These are phyloP conservation scores for Chaenocephalus aceratus DNA, from an alignment of 2,113 vertebrate genomes.

Conservation along the genomic window DNA sequence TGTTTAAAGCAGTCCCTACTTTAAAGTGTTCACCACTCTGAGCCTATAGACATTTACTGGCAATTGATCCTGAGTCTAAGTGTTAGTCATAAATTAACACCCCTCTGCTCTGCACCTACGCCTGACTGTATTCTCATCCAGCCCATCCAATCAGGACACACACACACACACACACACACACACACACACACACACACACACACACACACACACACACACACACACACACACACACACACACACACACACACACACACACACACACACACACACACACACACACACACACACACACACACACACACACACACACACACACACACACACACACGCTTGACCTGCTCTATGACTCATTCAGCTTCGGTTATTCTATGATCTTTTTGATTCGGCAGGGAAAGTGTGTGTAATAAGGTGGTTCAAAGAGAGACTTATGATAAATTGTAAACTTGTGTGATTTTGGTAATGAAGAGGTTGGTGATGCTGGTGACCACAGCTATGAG, in stretches of 20 bases:
- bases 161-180: background rate
- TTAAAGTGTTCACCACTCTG: conserved; percentile 65
- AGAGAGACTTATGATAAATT: conserved; percentile 28
- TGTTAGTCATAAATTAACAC: conserved; percentile 82
- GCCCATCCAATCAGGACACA: conserved; percentile 55
- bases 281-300: background rate
- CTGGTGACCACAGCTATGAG: background rate
- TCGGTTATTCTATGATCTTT: conserved; percentile 43
- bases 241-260: background rate
- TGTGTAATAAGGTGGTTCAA: conserved; percentile 43
- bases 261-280: background rate
- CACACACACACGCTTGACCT: conserved; percentile 37
- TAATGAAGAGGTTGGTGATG: conserved; percentile 5
- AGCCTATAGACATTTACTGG: conserved; percentile 74
- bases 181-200: background rate
- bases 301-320: conserved; percentile 19
- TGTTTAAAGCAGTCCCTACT: conserved; percentile 43
- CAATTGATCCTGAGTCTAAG: conserved; percentile 81
- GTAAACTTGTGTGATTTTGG: conserved; percentile 33
- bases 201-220: conserved; percentile 16
- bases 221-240: conserved; percentile 20
- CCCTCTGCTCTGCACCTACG: conserved; percentile 56
- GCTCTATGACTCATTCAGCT: conserved; percentile 54
- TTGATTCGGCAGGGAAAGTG: conserved; percentile 56
- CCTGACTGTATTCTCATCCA: conserved; percentile 62